Percentiles rank a stretch among this genome's conserved stretches.
These are phyloP conservation scores for Anguilla marmorata DNA, from an alignment of 2,797 vertebrate species.

Conservation along the genomic window DNA sequence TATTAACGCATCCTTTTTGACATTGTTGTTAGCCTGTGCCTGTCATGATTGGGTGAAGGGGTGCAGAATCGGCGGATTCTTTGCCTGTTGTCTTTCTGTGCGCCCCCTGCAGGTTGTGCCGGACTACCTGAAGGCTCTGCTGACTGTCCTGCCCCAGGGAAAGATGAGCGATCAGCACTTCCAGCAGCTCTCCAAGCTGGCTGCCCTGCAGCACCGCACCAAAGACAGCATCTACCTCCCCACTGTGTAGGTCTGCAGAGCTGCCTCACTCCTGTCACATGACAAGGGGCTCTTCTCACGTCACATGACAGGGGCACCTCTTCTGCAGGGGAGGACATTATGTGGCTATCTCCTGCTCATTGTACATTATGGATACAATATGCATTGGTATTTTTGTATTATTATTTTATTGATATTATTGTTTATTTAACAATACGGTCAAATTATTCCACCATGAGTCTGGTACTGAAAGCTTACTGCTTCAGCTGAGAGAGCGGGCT, in stretches of 20 bases:
- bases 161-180: slow-evolving; percentile 82
- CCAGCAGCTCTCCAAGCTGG: slow-evolving; percentile 86
- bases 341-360: too few relatives aligned
- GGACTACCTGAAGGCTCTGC: slow-evolving; percentile 91
- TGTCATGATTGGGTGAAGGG: neutral
- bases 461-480: neutral
- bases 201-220: slow-evolving; percentile 89
- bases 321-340: too few relatives aligned
- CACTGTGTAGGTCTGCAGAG: slow-evolving; percentile 71
- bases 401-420: too few relatives aligned
- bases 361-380: too few relatives aligned
- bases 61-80: neutral
- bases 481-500: slow-evolving; percentile 74
- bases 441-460: neutral
- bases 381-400: too few relatives aligned
- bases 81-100: neutral
- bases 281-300: neutral
- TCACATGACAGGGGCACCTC: neutral
- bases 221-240: slow-evolving; percentile 85
- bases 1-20: too few relatives aligned
- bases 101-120: slow-evolving; percentile 78
- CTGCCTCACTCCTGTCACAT: neutral
- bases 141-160: slow-evolving; percentile 77
- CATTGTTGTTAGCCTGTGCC: neutral
- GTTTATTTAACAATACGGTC: too few relatives aligned